These are phyloP conservation scores for Yponomeuta malinellus DNA, from an alignment of 2,888 invertebrate genomes.

Conservation along the genomic window DNA sequence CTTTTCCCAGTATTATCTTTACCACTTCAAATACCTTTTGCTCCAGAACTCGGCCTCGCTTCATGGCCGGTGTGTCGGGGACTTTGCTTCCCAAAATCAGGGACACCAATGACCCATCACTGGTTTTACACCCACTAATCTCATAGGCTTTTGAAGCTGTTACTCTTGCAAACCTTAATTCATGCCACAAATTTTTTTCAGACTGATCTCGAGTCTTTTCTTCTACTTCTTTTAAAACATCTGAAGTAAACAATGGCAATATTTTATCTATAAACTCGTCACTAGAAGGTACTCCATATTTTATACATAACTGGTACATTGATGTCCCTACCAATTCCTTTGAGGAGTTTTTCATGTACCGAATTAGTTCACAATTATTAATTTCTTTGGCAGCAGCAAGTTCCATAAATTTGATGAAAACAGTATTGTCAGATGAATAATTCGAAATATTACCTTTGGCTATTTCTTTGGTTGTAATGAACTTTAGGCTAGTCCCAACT, in stretches of 20 bases:
- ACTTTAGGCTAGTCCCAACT: slow-evolving; percentile 31
- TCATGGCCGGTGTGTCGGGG: slow-evolving; percentile 22
- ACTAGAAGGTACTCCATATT: slow-evolving; percentile 10
- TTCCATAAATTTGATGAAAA: slow-evolving; percentile 24
- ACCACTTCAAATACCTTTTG: slow-evolving; percentile 25
- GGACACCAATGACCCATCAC: slow-evolving; percentile 23
- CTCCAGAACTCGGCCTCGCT: slow-evolving; percentile 19
- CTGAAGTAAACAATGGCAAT: not conserved
- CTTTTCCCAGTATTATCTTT: slow-evolving; percentile 21
- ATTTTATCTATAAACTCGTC: slow-evolving; percentile 8
- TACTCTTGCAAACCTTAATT: slow-evolving; percentile 21
- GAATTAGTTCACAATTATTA: slow-evolving; percentile 17
- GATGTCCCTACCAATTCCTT: not conserved
- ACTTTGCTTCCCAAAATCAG: slow-evolving; percentile 23
- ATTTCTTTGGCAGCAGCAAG: slow-evolving; percentile 23
- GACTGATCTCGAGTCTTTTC: slow-evolving; percentile 18
- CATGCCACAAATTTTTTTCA: slow-evolving; percentile 20
- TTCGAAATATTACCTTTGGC: slow-evolving; percentile 22
- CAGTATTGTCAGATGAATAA: slow-evolving; percentile 22
- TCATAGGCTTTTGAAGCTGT: slow-evolving; percentile 26
- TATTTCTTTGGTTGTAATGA: slow-evolving; percentile 27
- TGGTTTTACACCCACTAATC: slow-evolving; percentile 21
- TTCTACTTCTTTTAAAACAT: slow-evolving; percentile 9
- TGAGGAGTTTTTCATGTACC: slow-evolving; percentile 14
- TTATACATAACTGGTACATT: slow-evolving; percentile 8